phyloP scores from a whole-genome alignment of 2,113 vertebrate species.

The Heloderma charlesbogerti region DNA sequence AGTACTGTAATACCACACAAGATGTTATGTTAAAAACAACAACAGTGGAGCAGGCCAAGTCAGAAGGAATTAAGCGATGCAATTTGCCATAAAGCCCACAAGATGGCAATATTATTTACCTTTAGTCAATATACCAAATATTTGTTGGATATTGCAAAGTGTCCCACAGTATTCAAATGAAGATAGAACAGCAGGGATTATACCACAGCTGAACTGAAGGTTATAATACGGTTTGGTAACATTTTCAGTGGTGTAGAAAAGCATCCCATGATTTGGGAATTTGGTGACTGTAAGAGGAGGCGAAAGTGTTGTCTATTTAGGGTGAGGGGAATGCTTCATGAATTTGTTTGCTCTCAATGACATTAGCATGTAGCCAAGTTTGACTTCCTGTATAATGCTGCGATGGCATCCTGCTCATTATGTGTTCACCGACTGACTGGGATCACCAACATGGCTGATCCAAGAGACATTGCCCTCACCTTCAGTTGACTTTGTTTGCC shows the following conservation, averaged over 20 bases:
- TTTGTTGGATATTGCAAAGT: neutral
- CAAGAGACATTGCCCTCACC: neutral
- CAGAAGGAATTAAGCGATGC: neutral
- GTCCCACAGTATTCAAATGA: neutral
- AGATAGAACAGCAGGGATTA: neutral
- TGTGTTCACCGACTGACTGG: no score
- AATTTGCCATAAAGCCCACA: conserved; percentile 5
- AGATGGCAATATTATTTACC: conserved; percentile 22
- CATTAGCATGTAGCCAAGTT: neutral
- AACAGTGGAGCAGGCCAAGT: neutral
- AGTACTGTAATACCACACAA: neutral
- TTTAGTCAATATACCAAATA: neutral
- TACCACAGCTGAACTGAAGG: neutral
- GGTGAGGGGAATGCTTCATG: neutral
- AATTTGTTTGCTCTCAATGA: neutral
- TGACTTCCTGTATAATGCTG: no score
- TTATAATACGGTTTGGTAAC: neutral
- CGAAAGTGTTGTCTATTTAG: neutral
- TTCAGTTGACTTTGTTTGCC: neutral
- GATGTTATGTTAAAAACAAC: neutral
- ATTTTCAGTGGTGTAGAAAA: neutral
- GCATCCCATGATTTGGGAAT: neutral
- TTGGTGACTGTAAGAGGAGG: neutral
- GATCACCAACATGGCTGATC: neutral
- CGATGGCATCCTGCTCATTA: neutral